These are phyloP conservation scores for Pelecanoides urinatrix DNA, from an alignment of 2,113 vertebrate genomes.

Conservation along the genomic window DNA sequence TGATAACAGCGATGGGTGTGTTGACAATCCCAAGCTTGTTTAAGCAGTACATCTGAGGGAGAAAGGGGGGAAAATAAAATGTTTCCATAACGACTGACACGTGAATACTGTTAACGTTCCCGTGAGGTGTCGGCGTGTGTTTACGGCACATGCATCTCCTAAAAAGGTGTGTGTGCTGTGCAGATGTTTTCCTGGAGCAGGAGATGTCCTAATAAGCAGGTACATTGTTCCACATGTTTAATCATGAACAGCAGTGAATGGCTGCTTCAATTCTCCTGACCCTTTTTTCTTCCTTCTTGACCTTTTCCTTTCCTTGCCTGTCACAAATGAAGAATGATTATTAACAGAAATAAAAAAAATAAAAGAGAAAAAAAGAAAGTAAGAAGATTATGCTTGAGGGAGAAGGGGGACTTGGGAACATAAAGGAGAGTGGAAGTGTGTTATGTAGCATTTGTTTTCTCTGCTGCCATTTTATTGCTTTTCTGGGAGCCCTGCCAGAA, in stretches of 20 bases:
- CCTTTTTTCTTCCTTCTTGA: conserved; percentile 38
- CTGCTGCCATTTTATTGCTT: conserved; percentile 63
- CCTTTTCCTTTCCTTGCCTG: conserved; percentile 39
- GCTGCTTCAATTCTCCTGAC: conserved; percentile 1
- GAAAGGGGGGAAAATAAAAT: not conserved
- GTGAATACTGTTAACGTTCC: not conserved
- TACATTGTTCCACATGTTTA: conserved; percentile 46
- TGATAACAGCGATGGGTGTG: not conserved
- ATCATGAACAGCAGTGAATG: not conserved
- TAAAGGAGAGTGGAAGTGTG: conserved; percentile 23
- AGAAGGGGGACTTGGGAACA: not conserved
- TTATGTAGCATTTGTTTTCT: conserved; percentile 55
- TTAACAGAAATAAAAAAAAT: not conserved
- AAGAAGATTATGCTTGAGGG: not conserved
- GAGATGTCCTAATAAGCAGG: conserved; percentile 56
- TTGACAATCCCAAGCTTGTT: not conserved
- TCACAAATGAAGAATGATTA: conserved; percentile 31
- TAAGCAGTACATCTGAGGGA: not conserved
- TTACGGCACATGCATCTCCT: not conserved
- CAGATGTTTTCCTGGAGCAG: not conserved
- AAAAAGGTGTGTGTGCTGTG: conserved; percentile 3
- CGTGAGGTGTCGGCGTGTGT: not conserved
- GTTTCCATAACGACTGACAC: conserved; percentile 48
- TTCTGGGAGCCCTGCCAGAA: conserved; percentile 60
- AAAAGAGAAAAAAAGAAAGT: not conserved